These are phyloP conservation scores for Drosophila murphyi DNA, from an alignment of 1,140 invertebrate genomes.

Conservation along the genomic window DNA sequence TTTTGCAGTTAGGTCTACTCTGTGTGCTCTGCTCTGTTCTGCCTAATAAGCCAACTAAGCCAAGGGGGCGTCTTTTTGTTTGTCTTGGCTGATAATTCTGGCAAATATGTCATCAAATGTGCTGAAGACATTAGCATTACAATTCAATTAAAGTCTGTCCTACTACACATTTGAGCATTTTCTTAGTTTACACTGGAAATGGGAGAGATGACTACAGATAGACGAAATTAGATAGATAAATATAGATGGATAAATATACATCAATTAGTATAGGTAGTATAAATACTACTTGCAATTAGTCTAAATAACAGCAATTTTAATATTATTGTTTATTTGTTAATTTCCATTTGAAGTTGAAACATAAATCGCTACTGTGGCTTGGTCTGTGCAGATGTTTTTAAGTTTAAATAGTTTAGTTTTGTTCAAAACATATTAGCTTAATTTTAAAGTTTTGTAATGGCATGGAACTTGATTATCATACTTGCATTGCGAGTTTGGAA, in stretches of 20 bases:
- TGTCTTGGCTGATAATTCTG: neutral
- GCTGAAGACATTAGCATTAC: neutral
- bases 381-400: neutral
- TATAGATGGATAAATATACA: no score
- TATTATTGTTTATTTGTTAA: neutral
- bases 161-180: neutral
- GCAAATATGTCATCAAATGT: neutral
- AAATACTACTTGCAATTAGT: no score
- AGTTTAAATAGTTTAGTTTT: neutral
- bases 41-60: constrained; percentile 46
- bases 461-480: no score
- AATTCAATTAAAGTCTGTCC: neutral
- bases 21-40: neutral
- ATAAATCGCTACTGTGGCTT: neutral
- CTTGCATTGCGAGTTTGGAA: no score
- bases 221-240: no score
- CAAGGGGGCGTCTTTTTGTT: constrained; percentile 6
- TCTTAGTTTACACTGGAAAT: neutral
- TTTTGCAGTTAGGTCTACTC: constrained; percentile 21
- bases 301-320: neutral
- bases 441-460: neutral
- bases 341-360: neutral
- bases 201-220: no score
- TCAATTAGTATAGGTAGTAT: no score
- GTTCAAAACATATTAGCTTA: neutral